Evolutionary conservation across 2,888 invertebrate genomes (phyloP).

Genomic region (Chrysolina haemoptera): DNA sequence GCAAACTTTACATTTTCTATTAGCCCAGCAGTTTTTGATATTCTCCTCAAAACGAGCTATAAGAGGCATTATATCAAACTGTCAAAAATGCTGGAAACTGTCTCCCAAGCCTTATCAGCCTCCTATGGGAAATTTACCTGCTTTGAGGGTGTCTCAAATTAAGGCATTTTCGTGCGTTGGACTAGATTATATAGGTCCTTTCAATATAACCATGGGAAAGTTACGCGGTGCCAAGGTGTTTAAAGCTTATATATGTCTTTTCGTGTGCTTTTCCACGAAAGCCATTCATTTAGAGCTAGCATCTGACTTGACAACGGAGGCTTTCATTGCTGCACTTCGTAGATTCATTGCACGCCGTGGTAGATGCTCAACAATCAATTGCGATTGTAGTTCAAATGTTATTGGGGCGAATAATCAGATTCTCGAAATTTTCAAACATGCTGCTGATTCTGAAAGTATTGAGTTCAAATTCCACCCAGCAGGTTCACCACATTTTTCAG

Average conservation of each 20-base stretch:
- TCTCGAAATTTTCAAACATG: neutral
- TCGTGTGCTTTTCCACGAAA: neutral
- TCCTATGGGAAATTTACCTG: neutral
- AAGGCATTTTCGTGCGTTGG: neutral
- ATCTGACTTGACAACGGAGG: neutral
- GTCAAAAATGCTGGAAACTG: neutral
- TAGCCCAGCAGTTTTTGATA: constrained; percentile 7
- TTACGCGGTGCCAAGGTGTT: neutral
- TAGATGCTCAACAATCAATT: constrained; percentile 1
- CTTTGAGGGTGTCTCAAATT: neutral
- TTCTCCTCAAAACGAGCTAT: neutral
- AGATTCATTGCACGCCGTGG: constrained; percentile 2
- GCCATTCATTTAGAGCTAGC: neutral
- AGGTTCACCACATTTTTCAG: neutral
- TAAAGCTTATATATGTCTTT: constrained; percentile 13
- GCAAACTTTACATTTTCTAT: neutral
- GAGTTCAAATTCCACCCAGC: neutral
- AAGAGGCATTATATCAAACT: neutral
- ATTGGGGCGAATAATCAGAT: constrained; percentile 1
- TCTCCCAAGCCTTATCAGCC: neutral
- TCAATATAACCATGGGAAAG: neutral
- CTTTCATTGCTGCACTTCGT: constrained; percentile 13
- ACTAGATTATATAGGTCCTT: neutral
- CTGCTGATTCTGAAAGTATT: neutral
- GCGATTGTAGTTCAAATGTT: constrained; percentile 7